phyloP scores from a whole-genome alignment of 2,113 vertebrate genomes.

The Dryoscopus gambensis region DNA sequence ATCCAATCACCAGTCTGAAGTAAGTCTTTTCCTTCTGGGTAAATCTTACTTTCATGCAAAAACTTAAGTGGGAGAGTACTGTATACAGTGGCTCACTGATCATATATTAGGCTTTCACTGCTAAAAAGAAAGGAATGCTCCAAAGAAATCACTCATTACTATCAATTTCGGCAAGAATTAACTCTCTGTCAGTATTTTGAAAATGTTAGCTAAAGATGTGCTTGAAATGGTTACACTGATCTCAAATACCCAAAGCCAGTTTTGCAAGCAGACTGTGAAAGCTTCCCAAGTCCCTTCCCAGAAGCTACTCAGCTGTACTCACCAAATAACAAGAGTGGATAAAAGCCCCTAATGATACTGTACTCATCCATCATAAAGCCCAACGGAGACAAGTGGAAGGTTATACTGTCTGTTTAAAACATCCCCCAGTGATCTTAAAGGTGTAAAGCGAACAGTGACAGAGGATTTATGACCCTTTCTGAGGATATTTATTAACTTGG shows the following conservation, averaged over 20 bases:
- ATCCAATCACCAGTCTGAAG: background rate
- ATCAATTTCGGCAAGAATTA: background rate
- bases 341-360: background rate
- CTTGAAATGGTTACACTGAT: background rate
- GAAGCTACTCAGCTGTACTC: background rate
- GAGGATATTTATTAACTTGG: constrained; percentile 35
- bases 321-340: background rate
- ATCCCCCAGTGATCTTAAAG: background rate
- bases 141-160: background rate
- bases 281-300: background rate
- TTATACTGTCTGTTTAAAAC: background rate
- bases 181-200: background rate
- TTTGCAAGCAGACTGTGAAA: background rate
- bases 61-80: background rate
- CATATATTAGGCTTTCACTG: background rate
- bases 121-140: background rate
- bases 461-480: constrained; percentile 25
- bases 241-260: background rate
- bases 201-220: background rate
- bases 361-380: constrained; percentile 3
- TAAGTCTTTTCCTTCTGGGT: background rate
- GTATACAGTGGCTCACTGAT: background rate
- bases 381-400: background rate
- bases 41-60: background rate
- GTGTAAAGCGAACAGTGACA: background rate